Percentiles rank a stretch among this genome's conserved stretches.
phyloP scores from a whole-genome alignment of 2,888 invertebrate species.

The Cerastis rubricosa region DNA sequence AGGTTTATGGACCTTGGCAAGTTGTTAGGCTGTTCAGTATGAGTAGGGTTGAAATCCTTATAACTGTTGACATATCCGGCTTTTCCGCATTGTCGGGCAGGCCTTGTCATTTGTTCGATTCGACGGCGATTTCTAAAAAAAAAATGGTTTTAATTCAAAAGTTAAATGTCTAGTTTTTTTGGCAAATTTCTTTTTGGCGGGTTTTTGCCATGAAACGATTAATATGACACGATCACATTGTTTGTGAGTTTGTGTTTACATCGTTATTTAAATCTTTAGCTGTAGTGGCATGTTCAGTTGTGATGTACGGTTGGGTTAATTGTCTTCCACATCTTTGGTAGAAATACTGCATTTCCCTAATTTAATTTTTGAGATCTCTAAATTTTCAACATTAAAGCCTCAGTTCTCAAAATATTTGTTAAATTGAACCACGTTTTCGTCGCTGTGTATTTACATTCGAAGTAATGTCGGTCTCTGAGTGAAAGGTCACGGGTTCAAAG shows the following conservation, averaged over 20 bases:
- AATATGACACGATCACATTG: neutral
- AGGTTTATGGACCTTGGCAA: neutral
- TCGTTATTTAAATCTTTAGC: neutral
- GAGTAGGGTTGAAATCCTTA: neutral
- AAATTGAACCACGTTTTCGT: neutral
- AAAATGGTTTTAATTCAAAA: neutral
- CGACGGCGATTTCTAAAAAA: neutral
- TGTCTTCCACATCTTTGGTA: neutral
- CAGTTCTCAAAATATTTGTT: neutral
- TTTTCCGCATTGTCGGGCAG: neutral
- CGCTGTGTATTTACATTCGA: slow-evolving; percentile 1
- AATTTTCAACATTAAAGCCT: too few species aligned
- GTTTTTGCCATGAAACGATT: neutral
- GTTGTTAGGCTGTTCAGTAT: neutral
- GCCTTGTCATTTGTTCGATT: neutral
- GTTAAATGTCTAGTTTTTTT: neutral
- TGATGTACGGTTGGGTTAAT: neutral
- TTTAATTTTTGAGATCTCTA: neutral
- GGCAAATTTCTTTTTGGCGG: neutral
- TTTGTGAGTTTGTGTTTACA: neutral
- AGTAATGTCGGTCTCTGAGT: slow-evolving; percentile 22
- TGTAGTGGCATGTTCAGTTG: neutral
- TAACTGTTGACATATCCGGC: neutral
- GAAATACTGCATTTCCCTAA: neutral
- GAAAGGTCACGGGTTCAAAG: slow-evolving; percentile 57